Base-by-base conservation (phyloP, 37 sponge, comb jelly and placozoan genomes). In the Corticium candelabrum region DNA sequence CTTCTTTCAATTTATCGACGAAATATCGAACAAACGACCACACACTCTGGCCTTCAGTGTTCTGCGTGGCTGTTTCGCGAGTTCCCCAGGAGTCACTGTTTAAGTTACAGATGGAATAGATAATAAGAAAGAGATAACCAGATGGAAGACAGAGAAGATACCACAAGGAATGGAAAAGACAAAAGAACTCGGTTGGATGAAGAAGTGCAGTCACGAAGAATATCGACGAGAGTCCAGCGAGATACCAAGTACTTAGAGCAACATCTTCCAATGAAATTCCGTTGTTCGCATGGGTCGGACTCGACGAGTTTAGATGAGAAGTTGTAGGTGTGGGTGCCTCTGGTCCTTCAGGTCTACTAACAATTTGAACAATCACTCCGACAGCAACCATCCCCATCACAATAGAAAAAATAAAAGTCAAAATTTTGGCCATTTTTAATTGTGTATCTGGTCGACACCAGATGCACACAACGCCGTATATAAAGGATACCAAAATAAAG, bases 51-150 rank as follows among this genome's bases (percentile, higher is more conserved):
- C n/a, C n/a, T n/a, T n/a, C n/a, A n/a, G n/a, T n/a, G n/a, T n/a
- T n/a, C n/a, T n/a, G n/a, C n/a, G n/a, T n/a, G n/a, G 62, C 62
- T 21, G 21, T 21, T 50, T 89, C 94, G 57, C 94, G 78, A 1
- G 94, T 93, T 5, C 94, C 94, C 94, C 94, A 93, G 74, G 89
- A 89, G 68, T 83, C 74, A 70, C 74, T 80, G 77, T 84, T 77
- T 3, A 93, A 84, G 68, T 93, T 93, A 35, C 86, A 88, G 37
- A 86, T 82, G 0, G 94, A 93, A 77, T 89, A 93, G 75, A 89
- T 85, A 21, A 89, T 78, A 11, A 89, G 82, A 27, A 93, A 74
- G 39, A 93, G 77, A 57, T 93, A 93, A 33, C 87, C 94, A 1
- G 93, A 84, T 0, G 93, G 93, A 0, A 92, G 81, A 37, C 80